Conservation (phyloP, 2,113 vertebrate species). For the Onychostoma macrolepis region DNA sequence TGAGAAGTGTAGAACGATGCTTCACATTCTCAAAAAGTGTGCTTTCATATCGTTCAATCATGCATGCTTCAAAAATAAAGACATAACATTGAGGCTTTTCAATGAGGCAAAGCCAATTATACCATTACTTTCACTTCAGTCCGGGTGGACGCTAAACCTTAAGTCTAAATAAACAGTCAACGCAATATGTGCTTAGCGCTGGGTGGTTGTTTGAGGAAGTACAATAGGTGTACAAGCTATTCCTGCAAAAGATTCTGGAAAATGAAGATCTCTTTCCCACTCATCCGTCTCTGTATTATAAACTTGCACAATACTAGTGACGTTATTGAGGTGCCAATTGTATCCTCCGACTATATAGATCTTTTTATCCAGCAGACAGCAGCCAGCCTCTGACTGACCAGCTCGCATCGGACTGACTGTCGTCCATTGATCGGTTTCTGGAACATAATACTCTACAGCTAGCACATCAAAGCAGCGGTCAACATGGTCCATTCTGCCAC, state of each 20-base stretch:
- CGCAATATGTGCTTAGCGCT: constrained; percentile 72
- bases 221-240: constrained; percentile 85
- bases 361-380: constrained; percentile 87
- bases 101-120: neutral
- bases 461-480: constrained; percentile 95
- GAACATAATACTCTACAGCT: constrained; percentile 90
- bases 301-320: constrained; percentile 95
- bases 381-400: constrained; percentile 94
- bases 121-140: neutral
- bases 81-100: neutral
- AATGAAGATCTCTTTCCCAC: constrained; percentile 97
- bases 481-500: constrained; percentile 95
- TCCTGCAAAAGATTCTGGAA: constrained; percentile 94
- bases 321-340: constrained; percentile 98
- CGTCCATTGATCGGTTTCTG: constrained; percentile 92
- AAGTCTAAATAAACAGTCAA: neutral
- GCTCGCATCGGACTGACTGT: constrained; percentile 91
- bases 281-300: constrained; percentile 93
- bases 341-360: constrained; percentile 95
- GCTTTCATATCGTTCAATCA: neutral
- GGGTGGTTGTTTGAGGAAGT: constrained; percentile 81
- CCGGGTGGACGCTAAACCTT: neutral
- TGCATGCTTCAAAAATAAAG: neutral
- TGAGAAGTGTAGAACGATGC: neutral
- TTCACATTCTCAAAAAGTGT: constrained; percentile 3